These are phyloP conservation scores for Drosophila repleta DNA, from an alignment of 1,140 invertebrate species.

Conservation along the genomic window DNA sequence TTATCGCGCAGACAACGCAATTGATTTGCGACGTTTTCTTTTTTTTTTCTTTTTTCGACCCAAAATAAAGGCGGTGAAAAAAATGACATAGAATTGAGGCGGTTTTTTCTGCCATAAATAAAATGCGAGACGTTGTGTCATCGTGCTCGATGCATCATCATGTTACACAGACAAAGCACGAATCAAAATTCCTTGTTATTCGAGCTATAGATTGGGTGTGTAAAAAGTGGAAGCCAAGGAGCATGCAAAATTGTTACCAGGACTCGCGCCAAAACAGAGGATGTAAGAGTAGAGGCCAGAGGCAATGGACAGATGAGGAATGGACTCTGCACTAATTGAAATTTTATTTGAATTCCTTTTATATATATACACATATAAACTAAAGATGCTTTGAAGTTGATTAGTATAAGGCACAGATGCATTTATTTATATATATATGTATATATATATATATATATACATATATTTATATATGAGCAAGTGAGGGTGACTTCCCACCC, in stretches of 20 bases:
- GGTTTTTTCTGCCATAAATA: conserved; percentile 61
- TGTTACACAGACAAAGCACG: conserved; percentile 53
- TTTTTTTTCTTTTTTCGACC: conserved; percentile 14
- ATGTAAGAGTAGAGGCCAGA: neutral
- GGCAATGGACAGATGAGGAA: neutral
- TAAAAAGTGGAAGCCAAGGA: conserved; percentile 23
- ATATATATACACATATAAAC: neutral
- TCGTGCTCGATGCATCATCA: conserved; percentile 68
- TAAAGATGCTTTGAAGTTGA: conserved; percentile 58
- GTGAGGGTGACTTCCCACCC: neutral
- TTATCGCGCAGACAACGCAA: conserved; percentile 73
- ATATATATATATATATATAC: conserved; percentile 4
- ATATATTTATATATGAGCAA: conserved; percentile 2
- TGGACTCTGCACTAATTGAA: no score
- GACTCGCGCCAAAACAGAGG: conserved; percentile 31
- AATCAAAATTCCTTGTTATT: conserved; percentile 52
- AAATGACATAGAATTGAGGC: conserved; percentile 3
- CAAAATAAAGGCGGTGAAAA: conserved; percentile 41
- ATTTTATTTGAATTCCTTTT: no score
- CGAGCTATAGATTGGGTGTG: conserved; percentile 43
- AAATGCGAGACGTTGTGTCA: conserved; percentile 67
- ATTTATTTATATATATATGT: conserved; percentile 44
- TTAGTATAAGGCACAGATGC: conserved; percentile 45
- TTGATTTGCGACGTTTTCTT: conserved; percentile 75
- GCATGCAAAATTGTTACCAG: conserved; percentile 41